Percentiles rank a stretch among this genome's conserved stretches.
These are phyloP conservation scores for Peucedramus taeniatus DNA, from an alignment of 2,113 vertebrate species.

Conservation along the genomic window DNA sequence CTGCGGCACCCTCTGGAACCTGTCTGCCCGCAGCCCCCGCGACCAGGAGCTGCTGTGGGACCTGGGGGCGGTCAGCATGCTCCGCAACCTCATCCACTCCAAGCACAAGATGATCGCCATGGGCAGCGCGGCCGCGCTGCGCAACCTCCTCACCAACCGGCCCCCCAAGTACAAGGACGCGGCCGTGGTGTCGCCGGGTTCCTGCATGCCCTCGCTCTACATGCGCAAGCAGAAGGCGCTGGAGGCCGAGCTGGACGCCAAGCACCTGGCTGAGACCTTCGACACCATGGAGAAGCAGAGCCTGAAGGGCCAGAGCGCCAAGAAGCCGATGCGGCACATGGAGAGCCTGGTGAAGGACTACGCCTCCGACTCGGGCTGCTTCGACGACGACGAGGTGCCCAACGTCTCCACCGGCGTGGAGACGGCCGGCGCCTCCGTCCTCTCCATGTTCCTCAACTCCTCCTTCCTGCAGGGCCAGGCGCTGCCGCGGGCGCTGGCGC, in stretches of 20 bases:
- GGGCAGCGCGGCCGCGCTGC: conserved; percentile 93
- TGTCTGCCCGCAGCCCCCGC: conserved; percentile 87
- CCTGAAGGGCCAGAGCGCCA: conserved; percentile 75
- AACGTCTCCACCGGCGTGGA: conserved; percentile 83
- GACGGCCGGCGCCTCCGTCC: conserved; percentile 80
- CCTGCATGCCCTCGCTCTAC: conserved; percentile 91
- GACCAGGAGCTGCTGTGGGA: conserved; percentile 99
- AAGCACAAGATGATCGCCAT: conserved; percentile 99
- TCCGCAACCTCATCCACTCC: conserved; percentile 97
- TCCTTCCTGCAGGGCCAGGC: conserved; percentile 88
- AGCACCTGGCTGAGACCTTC: conserved; percentile 89
- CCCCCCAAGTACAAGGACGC: conserved; percentile 90
- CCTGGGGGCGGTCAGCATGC: conserved; percentile 93
- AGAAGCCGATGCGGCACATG: conserved; percentile 85
- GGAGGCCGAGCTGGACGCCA: conserved; percentile 92
- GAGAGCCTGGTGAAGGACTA: conserved; percentile 94
- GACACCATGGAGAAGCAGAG: conserved; percentile 89
- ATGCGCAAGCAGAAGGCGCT: conserved; percentile 95
- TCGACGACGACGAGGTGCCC: conserved; percentile 92
- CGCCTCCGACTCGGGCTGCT: conserved; percentile 94
- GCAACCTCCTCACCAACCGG: conserved; percentile 93
- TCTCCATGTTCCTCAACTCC: conserved; percentile 90
- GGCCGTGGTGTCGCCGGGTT: conserved; percentile 85
- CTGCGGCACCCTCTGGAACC: conserved; percentile 98
- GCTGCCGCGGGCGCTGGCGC: conserved; percentile 43